phyloP scores from a whole-genome alignment of 1,140 invertebrate species.

The Armadillidium nasatum region DNA sequence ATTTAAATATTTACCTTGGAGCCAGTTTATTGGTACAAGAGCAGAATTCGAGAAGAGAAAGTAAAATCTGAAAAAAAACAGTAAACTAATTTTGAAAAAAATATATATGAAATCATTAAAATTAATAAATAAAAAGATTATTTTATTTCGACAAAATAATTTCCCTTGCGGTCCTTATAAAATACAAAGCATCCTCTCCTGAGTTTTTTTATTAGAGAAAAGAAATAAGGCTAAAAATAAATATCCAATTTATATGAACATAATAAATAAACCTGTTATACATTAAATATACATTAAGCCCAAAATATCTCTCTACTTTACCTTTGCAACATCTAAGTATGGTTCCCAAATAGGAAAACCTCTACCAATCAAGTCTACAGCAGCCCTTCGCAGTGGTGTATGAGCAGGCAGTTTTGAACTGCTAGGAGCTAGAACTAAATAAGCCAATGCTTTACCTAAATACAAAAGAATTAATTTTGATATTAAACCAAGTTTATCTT shows the following conservation, averaged over 20 bases:
- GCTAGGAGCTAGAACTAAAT: slow-evolving; percentile 83
- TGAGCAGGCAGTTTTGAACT: slow-evolving; percentile 74
- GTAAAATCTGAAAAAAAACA: slow-evolving; percentile 47
- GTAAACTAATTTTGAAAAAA: not conserved
- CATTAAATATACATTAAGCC: too few relatives aligned
- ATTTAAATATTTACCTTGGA: not conserved
- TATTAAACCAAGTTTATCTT: slow-evolving; percentile 9
- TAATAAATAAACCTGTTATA: too few relatives aligned
- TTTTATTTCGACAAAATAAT: too few relatives aligned
- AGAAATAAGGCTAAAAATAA: too few relatives aligned
- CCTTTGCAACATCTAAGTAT: slow-evolving; percentile 92
- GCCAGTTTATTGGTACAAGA: slow-evolving; percentile 36
- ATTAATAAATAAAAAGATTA: too few relatives aligned
- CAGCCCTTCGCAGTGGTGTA: slow-evolving; percentile 83
- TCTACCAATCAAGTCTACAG: slow-evolving; percentile 91
- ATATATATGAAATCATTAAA: not conserved
- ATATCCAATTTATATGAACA: too few relatives aligned
- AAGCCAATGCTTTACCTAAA: slow-evolving; percentile 77
- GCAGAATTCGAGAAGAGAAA: slow-evolving; percentile 40
- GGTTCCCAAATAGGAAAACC: slow-evolving; percentile 99
- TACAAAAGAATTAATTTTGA: slow-evolving; percentile 33
- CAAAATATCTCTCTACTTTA: slow-evolving; percentile 53
- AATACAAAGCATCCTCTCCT: too few relatives aligned
- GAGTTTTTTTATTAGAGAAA: too few relatives aligned
- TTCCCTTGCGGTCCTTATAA: too few relatives aligned